Evolutionary conservation across 2,797 vertebrate genomes (phyloP).

Genomic region (Liparis tanakae): DNA sequence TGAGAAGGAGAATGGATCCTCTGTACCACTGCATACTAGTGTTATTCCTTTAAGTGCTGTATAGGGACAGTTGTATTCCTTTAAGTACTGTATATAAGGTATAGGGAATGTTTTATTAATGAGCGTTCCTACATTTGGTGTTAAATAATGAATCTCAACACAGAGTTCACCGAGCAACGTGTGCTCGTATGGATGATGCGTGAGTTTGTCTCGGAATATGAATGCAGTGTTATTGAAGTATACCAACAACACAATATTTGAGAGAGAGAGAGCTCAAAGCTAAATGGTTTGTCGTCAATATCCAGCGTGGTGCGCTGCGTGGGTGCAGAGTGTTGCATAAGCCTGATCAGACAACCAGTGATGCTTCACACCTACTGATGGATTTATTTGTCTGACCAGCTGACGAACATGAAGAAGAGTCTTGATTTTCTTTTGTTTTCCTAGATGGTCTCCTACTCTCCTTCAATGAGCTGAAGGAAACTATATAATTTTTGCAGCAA

Average conservation of each 20-base stretch:
- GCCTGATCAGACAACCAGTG: conserved; percentile 3
- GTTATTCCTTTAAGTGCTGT: conserved; percentile 9
- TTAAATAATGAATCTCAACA: conserved; percentile 15
- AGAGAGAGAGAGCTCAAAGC: background rate
- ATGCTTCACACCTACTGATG: conserved; percentile 27
- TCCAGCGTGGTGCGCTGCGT: conserved; percentile 24
- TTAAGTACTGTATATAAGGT: background rate
- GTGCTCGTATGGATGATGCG: background rate
- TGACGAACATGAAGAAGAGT: background rate
- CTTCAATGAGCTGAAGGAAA: background rate
- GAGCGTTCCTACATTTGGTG: conserved; percentile 3
- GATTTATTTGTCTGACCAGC: conserved; percentile 17
- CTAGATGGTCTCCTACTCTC: no score
- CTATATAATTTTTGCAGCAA: background rate
- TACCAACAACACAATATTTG: background rate
- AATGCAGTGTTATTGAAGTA: conserved; percentile 8
- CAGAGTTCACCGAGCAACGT: background rate
- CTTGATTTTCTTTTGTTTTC: background rate
- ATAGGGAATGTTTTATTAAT: conserved; percentile 4
- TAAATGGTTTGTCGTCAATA: background rate
- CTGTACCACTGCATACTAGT: conserved; percentile 25
- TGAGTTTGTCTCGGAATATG: conserved; percentile 12
- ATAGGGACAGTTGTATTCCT: background rate
- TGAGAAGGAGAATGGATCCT: conserved; percentile 26
- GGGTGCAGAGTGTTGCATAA: conserved; percentile 40